Base-by-base conservation (phyloP, 2,797 vertebrate genomes). In the Dendrocincla tyrannina region DNA sequence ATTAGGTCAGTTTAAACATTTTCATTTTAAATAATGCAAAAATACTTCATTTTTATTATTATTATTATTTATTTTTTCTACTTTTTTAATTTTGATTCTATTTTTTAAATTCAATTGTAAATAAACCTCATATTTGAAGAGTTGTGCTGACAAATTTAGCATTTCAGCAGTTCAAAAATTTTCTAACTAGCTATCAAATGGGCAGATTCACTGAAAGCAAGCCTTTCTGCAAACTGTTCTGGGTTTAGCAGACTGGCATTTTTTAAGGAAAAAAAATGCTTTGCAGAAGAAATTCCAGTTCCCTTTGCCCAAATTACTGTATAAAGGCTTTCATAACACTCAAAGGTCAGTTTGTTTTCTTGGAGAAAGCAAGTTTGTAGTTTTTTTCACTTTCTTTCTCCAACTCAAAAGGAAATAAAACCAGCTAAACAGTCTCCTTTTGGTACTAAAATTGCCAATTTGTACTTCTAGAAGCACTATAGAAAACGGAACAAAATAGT, bases 221-320 rank as follows among this genome's bases (percentile, higher is more conserved):
- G 23, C 7, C 50, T 69, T 86, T 79, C 50, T 91, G n/a, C 46
- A 78, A 76, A 79, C 35, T 41, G 30, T 32, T 69, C 50, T 90
- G 44, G 17, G 92, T 95, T 95, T 46, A 81, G 72, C 20, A 62
- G 78, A 76, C 76, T 85, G 89, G 73, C 50, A 86, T 94, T 96
- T 95, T 91, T 88, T 6, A 86, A 88, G 85, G 91, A 85, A 95
- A 95, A 95, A 96, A 96, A 41, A 17, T 41, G 25, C 41, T 85
- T 66, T 27, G 20, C 22, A 28, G 80, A 59, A 93, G 70, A 88
- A 90, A 81, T 95, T 95, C 83, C 88, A 88, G 44, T 67, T 60
- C 55, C 76, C 58, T 84, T 75, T 83, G 59, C 75, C 78, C 75
- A 64, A 85, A 81, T 80, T 42, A 63, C 83, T 91, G 77, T 91